These are phyloP conservation scores for Beroe ovata DNA, from an alignment of 37 sponge, comb jelly and placozoan genomes.

Conservation along the genomic window DNA sequence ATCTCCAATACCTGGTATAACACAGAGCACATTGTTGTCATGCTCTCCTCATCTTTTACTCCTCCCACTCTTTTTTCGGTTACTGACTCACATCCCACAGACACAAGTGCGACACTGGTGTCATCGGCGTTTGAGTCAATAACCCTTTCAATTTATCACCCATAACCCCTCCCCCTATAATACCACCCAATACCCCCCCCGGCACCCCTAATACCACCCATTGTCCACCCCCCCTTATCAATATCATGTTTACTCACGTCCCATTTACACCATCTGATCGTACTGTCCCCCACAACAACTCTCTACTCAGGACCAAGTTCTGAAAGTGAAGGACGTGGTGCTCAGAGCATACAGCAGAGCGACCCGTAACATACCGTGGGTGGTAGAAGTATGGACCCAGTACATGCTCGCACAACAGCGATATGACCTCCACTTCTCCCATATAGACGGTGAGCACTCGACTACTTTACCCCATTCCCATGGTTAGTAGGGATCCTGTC, in stretches of 20 bases:
- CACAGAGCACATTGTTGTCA: not conserved
- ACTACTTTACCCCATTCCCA: no score
- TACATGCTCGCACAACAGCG: constrained; percentile 42
- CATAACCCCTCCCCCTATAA: not conserved
- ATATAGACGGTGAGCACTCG: constrained; percentile 22
- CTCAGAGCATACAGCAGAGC: not conserved
- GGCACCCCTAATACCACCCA: no score
- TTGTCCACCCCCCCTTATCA: no score
- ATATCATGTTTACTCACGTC: no score
- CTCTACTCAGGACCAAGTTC: constrained; percentile 3
- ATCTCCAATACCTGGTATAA: not conserved
- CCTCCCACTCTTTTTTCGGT: no score
- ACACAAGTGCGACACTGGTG: no score
- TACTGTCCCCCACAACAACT: no score
- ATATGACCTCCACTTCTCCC: constrained; percentile 45
- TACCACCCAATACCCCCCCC: not conserved
- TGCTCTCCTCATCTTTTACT: no score
- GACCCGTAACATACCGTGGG: constrained; percentile 6
- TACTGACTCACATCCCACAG: no score
- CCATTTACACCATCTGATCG: no score
- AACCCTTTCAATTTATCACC: not conserved
- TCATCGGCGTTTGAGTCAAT: no score
- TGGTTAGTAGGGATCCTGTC: no score
- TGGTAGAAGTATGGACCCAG: not conserved
- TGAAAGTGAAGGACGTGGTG: constrained; percentile 44